phyloP scores from a whole-genome alignment of 2,113 vertebrate genomes.

The Alaudala cheleensis region DNA sequence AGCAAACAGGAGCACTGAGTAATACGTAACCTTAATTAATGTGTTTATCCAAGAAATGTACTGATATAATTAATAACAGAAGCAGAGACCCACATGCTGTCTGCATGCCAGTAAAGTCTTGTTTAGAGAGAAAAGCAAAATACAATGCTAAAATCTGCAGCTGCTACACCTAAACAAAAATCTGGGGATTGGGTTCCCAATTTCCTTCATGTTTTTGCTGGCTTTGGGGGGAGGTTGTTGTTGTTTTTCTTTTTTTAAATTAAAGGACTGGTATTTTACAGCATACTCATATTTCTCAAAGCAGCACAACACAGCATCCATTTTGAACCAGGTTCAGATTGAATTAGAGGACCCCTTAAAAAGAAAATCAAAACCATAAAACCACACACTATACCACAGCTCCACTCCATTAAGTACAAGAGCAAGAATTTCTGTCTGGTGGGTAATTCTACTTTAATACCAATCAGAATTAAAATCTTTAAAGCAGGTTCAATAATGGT shows the following conservation, averaged over 20 bases:
- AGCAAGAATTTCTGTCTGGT: background rate
- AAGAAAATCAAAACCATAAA: background rate
- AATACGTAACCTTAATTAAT: background rate
- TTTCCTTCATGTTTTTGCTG: background rate
- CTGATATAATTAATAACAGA: constrained; percentile 17
- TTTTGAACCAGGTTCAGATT: constrained; percentile 3
- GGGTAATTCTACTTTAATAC: background rate
- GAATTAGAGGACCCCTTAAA: background rate
- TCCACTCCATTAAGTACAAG: background rate
- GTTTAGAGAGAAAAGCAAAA: background rate
- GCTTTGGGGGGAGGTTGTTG: background rate
- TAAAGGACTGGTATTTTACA: background rate
- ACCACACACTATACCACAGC: background rate
- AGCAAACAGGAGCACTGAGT: background rate
- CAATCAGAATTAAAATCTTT: background rate
- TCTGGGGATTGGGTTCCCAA: background rate
- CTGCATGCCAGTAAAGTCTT: background rate
- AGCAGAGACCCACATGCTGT: background rate
- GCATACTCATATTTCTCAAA: background rate
- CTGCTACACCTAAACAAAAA: background rate
- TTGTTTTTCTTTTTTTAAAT: background rate
- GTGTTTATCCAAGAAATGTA: background rate
- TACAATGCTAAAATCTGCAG: background rate
- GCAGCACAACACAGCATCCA: background rate
- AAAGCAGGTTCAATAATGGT: background rate